A percentile compares a stretch with the other conserved stretches of the same genome.
Evolutionary conservation across 2,113 vertebrate genomes (phyloP).

Genomic region (Xiphorhynchus elegans): DNA sequence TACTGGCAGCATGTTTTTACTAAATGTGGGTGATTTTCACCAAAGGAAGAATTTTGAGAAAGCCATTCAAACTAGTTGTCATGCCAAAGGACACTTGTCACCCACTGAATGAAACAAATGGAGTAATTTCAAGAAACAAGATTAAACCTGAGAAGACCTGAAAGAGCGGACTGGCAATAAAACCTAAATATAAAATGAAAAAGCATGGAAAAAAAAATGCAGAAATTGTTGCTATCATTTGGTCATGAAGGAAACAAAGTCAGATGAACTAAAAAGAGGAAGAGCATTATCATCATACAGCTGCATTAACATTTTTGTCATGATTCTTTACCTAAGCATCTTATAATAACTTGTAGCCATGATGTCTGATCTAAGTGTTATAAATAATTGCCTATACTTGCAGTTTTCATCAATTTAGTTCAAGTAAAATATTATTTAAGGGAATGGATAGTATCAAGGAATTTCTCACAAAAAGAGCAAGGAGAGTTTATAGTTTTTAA

Average conservation of each 20-base stretch:
- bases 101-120: neutral
- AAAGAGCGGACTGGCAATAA: neutral
- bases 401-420: neutral
- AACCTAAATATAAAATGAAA: neutral
- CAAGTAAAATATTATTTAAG: neutral
- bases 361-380: neutral
- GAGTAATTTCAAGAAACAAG: neutral
- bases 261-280: neutral
- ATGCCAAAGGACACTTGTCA: neutral
- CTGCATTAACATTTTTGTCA: neutral
- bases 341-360: neutral
- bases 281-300: neutral
- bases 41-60: neutral
- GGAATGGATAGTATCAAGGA: neutral
- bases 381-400: neutral
- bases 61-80: neutral
- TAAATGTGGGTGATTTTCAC: neutral
- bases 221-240: neutral
- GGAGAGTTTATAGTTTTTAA: neutral
- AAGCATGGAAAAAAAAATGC: neutral
- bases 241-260: neutral
- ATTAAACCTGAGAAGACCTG: neutral
- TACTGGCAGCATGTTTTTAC: neutral
- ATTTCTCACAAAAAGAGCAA: neutral
- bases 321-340: neutral